Percentiles rank a stretch among this genome's conserved stretches.
phyloP scores from a whole-genome alignment of 2,797 vertebrate species.

The Diceros bicornis region DNA sequence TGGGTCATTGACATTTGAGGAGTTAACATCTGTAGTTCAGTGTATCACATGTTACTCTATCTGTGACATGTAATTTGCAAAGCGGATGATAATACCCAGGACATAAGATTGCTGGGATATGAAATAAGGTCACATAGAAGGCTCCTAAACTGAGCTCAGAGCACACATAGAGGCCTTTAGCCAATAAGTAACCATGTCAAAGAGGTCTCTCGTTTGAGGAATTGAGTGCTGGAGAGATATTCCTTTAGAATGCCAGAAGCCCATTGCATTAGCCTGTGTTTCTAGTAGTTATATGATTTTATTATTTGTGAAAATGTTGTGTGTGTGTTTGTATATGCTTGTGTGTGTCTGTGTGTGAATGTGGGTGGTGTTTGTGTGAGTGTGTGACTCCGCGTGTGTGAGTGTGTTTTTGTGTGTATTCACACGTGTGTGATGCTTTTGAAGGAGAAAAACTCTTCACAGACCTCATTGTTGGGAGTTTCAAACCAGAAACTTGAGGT shows the following conservation, averaged over 20 bases:
- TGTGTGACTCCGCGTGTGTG: background rate
- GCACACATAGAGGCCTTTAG: accelerated
- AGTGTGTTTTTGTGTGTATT: background rate
- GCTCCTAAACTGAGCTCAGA: background rate
- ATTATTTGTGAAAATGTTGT: too few relatives aligned
- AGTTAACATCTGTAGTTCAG: background rate
- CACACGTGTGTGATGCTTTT: accelerated
- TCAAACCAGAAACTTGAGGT: background rate
- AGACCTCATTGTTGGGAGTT: background rate
- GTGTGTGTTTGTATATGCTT: too few relatives aligned
- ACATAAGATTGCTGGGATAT: accelerated
- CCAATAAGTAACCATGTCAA: accelerated
- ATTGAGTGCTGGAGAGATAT: accelerated
- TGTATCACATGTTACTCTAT: accelerated
- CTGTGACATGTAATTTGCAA: accelerated
- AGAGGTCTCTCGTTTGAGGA: accelerated
- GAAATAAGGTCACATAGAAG: too few relatives aligned
- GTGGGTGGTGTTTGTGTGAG: background rate
- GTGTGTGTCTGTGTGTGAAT: background rate
- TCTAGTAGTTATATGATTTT: too few relatives aligned
- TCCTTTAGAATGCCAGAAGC: background rate
- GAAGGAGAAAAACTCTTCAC: background rate
- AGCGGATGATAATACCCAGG: too few relatives aligned
- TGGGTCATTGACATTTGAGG: accelerated
- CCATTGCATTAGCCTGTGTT: background rate